phyloP scores from a whole-genome alignment of 2,113 vertebrate genomes.

The Apaloderma vittatum region DNA sequence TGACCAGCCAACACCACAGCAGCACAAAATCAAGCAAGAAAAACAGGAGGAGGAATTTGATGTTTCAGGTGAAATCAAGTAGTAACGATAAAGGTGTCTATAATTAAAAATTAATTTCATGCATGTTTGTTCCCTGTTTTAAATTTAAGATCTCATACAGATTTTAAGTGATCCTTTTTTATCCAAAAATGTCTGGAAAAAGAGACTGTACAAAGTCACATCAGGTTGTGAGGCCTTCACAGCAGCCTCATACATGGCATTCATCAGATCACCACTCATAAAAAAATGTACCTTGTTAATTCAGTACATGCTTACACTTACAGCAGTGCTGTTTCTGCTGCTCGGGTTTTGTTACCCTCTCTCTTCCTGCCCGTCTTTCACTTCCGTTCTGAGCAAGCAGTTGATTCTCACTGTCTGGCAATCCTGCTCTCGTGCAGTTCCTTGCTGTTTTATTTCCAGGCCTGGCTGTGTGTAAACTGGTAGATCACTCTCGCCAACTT shows the following conservation, averaged over 20 bases:
- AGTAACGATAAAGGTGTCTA: neutral
- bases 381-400: neutral
- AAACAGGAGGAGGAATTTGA: neutral
- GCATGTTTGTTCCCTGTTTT: neutral
- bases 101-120: neutral
- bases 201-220: neutral
- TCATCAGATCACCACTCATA: fast-evolving
- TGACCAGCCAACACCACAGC: neutral
- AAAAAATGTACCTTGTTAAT: neutral
- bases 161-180: neutral
- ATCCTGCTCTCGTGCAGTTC: neutral
- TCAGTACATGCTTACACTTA: neutral
- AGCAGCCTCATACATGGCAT: neutral
- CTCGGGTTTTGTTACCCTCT: neutral
- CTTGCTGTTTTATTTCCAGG: neutral
- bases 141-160: neutral
- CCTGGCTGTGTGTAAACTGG: neutral
- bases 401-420: neutral
- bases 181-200: neutral
- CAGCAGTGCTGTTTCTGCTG: neutral
- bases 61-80: neutral
- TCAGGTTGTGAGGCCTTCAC: neutral
- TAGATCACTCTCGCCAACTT: neutral
- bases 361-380: neutral
- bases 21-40: neutral